phyloP scores from a whole-genome alignment of 2,797 vertebrate species.

The Sebastes minor region DNA sequence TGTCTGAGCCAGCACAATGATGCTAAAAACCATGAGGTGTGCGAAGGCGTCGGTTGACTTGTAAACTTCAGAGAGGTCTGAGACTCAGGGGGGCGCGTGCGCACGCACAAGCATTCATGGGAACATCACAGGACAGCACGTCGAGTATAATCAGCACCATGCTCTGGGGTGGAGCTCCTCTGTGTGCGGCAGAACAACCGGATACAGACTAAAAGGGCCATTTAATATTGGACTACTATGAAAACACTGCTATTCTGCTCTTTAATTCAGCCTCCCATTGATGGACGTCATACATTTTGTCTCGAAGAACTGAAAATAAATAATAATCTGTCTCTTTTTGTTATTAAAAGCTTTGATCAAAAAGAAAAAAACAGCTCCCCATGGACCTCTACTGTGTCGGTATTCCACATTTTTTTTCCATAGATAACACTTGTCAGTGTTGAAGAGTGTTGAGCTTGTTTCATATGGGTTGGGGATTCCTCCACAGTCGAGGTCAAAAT shows the following conservation, averaged over 20 bases:
- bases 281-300: conserved; percentile 4
- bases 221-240: conserved; percentile 19
- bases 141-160: conserved; percentile 79
- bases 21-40: conserved; percentile 48
- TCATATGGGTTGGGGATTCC: neutral
- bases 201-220: conserved; percentile 15
- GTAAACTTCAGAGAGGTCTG: conserved; percentile 76
- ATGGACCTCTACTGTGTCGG: neutral
- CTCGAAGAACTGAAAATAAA: conserved; percentile 39
- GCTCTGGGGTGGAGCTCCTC: conserved; percentile 52
- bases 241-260: conserved; percentile 14
- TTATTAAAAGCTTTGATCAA: conserved; percentile 33
- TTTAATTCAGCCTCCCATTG: conserved; percentile 18
- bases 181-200: conserved; percentile 46
- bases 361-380: conserved; percentile 5
- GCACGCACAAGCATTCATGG: conserved; percentile 39
- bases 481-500: conserved; percentile 37
- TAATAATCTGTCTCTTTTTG: conserved; percentile 2
- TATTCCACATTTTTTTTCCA: neutral
- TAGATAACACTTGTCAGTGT: neutral
- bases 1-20: conserved; percentile 39
- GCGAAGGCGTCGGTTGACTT: conserved; percentile 52
- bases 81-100: conserved; percentile 4
- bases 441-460: neutral
- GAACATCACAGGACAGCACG: conserved; percentile 53